These are phyloP conservation scores for Limosa lapponica DNA, from an alignment of 2,797 vertebrate species.

Conservation along the genomic window DNA sequence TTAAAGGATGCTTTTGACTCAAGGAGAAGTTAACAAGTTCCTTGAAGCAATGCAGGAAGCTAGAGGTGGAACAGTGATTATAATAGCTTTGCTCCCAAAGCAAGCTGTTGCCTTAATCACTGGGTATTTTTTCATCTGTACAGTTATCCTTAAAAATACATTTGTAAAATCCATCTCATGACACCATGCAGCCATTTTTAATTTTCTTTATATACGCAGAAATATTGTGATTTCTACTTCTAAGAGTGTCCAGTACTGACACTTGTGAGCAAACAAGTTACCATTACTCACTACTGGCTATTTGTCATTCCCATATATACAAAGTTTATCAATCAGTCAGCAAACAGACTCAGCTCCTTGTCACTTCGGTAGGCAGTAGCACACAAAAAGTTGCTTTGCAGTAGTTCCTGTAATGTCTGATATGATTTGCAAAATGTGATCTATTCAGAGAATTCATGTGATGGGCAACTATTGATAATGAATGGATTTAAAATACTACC, in stretches of 20 bases:
- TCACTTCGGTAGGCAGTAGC: neutral
- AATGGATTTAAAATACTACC: neutral
- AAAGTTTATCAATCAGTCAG: neutral
- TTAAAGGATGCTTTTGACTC: neutral
- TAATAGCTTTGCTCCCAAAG: neutral
- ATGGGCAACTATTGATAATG: neutral
- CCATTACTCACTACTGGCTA: neutral
- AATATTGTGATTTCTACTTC: neutral
- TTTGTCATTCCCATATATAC: neutral
- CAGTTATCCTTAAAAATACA: neutral
- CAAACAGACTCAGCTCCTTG: neutral
- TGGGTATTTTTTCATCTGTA: neutral
- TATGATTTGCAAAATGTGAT: neutral
- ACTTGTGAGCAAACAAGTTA: neutral
- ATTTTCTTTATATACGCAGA: neutral
- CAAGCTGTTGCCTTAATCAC: neutral
- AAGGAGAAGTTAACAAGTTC: neutral
- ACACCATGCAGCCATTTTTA: neutral
- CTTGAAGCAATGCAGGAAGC: neutral
- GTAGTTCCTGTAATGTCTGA: neutral
- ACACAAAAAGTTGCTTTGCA: neutral
- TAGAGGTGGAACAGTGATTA: neutral
- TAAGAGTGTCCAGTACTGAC: neutral
- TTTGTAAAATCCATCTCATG: neutral
- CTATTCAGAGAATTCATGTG: neutral